Base-by-base conservation (phyloP, 2,797 vertebrate species). In the Bradypus variegatus region DNA sequence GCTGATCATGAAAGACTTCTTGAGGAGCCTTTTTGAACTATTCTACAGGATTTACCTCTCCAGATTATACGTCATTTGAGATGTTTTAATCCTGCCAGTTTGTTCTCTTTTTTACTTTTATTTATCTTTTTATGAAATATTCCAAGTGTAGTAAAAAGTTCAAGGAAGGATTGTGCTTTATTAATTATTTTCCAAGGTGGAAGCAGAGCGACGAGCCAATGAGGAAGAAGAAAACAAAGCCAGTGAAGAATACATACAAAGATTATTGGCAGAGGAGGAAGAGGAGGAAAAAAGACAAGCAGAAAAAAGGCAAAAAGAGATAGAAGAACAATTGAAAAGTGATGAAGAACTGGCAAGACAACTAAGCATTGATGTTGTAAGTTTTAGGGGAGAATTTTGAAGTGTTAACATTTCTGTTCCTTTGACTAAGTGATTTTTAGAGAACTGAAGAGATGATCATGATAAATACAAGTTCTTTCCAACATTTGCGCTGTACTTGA, bases 211-310 rank as follows among this genome's bases (percentile, higher is more conserved):
- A 88, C 97, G 96, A 76, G 98, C 96, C 0, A 96, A 97, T 12
- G 98, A 99, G 0, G 98, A 99, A 90, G 98, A 98, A 92, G 98
- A 99, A 96, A 97, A 96, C 82, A 98, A 95, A 89, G 98, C 98
- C 5, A 99, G 99, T 38, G 98, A 99, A 96, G 98, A 98, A 25
- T 98, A 98, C 92, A 99, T 99, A 95, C 98, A 98, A 58, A 96
- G 58, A 4, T 97, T 99, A 21, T 96, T 99, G 91, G 97, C 97
- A 0, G 98, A 99, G 88, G 98, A 98, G 90, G 98, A 99, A 79
- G 97, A 98, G 89, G 97, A 98, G 92, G 96, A 98, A 81, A 96
- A 96, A 2, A 97, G 96, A 29, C 1, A 88, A 93, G 96, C 95
- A 38, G 98, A 98, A 91, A 97, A 98, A 94, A 97, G 94, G 55